These are phyloP conservation scores for Bombus sylvicola DNA, from an alignment of 1,140 invertebrate species.

Conservation along the genomic window DNA sequence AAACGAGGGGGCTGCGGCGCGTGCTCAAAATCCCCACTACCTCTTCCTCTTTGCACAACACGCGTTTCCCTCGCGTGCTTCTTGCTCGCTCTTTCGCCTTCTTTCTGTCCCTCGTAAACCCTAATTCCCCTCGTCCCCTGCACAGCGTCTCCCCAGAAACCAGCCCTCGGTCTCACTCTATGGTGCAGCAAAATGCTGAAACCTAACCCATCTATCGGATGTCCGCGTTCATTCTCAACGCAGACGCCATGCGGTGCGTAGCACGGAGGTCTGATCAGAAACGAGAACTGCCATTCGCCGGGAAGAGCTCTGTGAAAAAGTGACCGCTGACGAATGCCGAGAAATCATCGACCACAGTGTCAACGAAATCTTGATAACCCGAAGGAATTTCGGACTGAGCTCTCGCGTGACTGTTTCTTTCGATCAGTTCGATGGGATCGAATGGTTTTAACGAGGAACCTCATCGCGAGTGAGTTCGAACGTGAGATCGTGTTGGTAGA, in stretches of 20 bases:
- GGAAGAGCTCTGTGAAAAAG: constrained; percentile 19
- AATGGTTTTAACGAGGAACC: background rate
- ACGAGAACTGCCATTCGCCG: constrained; percentile 16
- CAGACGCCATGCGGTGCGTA: constrained; percentile 81
- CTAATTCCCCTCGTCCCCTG: constrained; percentile 15
- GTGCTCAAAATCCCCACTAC: constrained; percentile 80
- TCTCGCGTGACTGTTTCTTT: no score
- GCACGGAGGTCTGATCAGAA: constrained; percentile 65
- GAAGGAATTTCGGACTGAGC: background rate
- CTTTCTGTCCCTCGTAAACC: constrained; percentile 23
- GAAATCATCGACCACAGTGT: background rate
- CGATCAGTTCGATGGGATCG: background rate
- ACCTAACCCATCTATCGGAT: constrained; percentile 80
- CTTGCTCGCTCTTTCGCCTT: constrained; percentile 38
- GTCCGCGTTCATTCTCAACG: constrained; percentile 80
- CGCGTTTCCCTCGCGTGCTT: constrained; percentile 47
- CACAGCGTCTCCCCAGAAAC: constrained; percentile 17
- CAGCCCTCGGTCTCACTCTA: constrained; percentile 48
- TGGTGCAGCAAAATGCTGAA: constrained; percentile 70
- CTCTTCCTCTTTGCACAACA: constrained; percentile 44
- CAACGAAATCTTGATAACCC: background rate
- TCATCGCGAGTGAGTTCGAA: background rate
- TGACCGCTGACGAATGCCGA: constrained; percentile 25
- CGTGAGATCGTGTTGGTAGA: background rate
- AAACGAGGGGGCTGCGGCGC: constrained; percentile 79